Evolutionary conservation across 2,113 vertebrate genomes (phyloP).

Genomic region (Planiliza haematocheilus): DNA sequence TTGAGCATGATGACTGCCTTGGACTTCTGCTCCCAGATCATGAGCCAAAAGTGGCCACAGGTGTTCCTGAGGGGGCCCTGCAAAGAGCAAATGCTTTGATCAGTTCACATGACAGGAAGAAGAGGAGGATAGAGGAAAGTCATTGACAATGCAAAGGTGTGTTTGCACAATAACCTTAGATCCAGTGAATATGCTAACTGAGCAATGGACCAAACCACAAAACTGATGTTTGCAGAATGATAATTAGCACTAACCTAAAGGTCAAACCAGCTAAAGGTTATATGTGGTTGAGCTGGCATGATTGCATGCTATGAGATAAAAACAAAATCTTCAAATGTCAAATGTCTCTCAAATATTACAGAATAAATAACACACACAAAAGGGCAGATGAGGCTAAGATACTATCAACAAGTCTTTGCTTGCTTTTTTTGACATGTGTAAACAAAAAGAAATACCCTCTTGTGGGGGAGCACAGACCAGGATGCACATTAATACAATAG

Average conservation of each 20-base stretch:
- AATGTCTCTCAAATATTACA: neutral
- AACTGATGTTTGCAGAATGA: too few relatives aligned
- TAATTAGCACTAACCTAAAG: constrained; percentile 4
- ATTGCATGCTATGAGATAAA: neutral
- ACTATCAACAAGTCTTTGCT: too few relatives aligned
- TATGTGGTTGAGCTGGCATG: constrained; percentile 22
- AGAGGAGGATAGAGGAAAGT: neutral
- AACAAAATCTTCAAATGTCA: constrained; percentile 31
- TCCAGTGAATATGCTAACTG: neutral
- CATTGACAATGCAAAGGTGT: constrained; percentile 7
- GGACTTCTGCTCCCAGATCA: constrained; percentile 97
- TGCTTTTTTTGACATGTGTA: too few relatives aligned
- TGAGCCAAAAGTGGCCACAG: constrained; percentile 98
- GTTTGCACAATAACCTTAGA: constrained; percentile 4
- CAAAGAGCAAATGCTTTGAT: constrained; percentile 20
- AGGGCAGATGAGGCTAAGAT: too few relatives aligned
- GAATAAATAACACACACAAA: neutral
- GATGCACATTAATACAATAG: neutral
- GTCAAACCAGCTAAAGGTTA: constrained; percentile 25
- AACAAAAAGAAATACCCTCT: neutral
- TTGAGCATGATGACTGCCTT: constrained; percentile 98
- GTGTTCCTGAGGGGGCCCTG: constrained; percentile 97
- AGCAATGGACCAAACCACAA: neutral
- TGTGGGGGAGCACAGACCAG: neutral
- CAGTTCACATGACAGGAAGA: neutral